Percentiles rank a stretch among this genome's conserved stretches.
Evolutionary conservation across 2,797 vertebrate species (phyloP).

Genomic region (Acridotheres tristis): DNA sequence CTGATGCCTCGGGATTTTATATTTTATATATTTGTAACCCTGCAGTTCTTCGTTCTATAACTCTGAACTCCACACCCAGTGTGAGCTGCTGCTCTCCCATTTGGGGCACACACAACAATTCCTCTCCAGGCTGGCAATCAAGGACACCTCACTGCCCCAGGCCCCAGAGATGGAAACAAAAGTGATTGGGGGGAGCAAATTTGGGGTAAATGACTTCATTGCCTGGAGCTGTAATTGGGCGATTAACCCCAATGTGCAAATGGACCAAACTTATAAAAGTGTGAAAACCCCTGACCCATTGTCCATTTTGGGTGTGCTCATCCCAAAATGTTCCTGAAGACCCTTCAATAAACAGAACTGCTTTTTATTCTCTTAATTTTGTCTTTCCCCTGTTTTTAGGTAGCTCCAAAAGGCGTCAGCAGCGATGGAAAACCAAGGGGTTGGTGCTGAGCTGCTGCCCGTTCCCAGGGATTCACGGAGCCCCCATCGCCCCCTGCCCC

Average conservation of each 20-base stretch:
- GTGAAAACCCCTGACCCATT: accelerated
- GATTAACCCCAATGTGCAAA: neutral
- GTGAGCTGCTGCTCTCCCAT: neutral
- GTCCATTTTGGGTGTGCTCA: neutral
- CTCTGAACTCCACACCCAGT: neutral
- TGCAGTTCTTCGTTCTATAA: accelerated
- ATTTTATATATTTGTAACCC: neutral
- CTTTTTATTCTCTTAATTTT: neutral
- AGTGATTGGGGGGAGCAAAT: neutral
- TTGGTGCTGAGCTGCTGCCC: neutral
- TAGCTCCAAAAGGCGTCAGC: neutral
- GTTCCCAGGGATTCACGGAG: neutral
- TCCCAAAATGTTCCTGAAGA: neutral
- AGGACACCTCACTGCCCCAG: neutral
- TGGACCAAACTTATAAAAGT: neutral
- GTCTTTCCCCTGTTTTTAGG: neutral
- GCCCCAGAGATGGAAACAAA: neutral
- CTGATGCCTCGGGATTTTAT: neutral
- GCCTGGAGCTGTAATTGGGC: neutral
- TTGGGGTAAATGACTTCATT: neutral
- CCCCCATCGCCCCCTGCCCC: too few relatives aligned
- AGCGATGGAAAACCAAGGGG: neutral
- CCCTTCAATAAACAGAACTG: accelerated
- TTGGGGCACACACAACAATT: neutral
- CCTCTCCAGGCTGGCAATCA: neutral